phyloP scores from a whole-genome alignment of 2,113 vertebrate genomes.

The Scomber scombrus region DNA sequence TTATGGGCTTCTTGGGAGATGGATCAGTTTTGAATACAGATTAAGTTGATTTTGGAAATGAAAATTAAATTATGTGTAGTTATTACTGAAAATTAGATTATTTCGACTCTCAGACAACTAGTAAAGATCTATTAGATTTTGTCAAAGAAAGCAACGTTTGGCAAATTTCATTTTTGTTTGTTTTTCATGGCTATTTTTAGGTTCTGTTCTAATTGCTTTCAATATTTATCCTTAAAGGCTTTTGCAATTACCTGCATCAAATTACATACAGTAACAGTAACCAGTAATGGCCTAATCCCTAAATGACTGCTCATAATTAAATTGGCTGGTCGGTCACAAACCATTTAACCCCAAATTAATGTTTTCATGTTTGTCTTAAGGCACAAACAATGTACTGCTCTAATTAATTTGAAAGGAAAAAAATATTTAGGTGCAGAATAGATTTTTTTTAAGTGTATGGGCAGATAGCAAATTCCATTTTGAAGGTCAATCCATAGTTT shows the following conservation, averaged over 20 bases:
- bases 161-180: neutral
- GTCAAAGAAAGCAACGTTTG: neutral
- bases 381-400: slow-evolving; percentile 36
- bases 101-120: neutral
- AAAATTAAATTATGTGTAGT: neutral
- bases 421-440: slow-evolving; percentile 33
- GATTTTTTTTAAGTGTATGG: slow-evolving; percentile 25
- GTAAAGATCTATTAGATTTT: neutral
- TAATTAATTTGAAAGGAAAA: slow-evolving; percentile 56
- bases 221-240: neutral
- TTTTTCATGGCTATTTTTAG: neutral
- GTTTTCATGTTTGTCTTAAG: slow-evolving; percentile 55
- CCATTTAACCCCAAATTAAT: slow-evolving; percentile 53
- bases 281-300: slow-evolving; percentile 31
- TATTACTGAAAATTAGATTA: too few species aligned
- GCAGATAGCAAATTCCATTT: slow-evolving; percentile 59
- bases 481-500: slow-evolving; percentile 79
- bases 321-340: slow-evolving; percentile 47
- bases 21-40: neutral
- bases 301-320: slow-evolving; percentile 62
- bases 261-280: slow-evolving; percentile 5
- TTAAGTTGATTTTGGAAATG: neutral
- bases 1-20: neutral
- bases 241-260: slow-evolving; percentile 18
- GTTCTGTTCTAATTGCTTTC: neutral